These are phyloP conservation scores for Maniola jurtina DNA, from an alignment of 1,140 invertebrate species.

Conservation along the genomic window DNA sequence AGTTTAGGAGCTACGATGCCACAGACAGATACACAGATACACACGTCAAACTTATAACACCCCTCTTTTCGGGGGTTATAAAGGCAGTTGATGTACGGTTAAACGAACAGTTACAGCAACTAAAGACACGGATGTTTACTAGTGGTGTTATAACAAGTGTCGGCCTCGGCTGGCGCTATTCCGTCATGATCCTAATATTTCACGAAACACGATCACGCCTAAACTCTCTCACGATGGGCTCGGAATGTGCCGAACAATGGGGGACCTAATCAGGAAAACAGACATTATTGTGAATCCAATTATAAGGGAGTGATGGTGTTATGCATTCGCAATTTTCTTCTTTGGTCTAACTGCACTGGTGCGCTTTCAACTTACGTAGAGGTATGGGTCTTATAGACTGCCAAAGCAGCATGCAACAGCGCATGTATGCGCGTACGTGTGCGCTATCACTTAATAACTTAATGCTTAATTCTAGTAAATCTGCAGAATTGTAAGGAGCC, in stretches of 20 bases:
- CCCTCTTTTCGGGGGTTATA: no score
- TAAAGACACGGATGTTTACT: neutral
- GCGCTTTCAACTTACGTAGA: no score
- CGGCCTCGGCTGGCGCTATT: constrained; percentile 33
- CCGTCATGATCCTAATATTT: constrained; percentile 44
- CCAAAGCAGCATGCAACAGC: no score
- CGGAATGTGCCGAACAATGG: constrained; percentile 25
- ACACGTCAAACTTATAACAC: no score
- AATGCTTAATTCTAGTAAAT: no score
- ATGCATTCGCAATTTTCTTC: neutral
- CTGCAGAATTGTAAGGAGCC: no score
- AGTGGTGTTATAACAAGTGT: constrained; percentile 7
- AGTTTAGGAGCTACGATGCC: no score
- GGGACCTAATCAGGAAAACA: neutral
- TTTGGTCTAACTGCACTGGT: no score
- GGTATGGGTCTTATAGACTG: no score
- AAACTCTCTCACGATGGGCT: constrained; percentile 35
- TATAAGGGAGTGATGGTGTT: neutral
- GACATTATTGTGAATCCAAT: neutral
- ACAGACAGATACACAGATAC: no score
- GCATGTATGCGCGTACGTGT: no score
- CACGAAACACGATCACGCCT: constrained; percentile 40
- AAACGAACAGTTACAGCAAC: neutral
- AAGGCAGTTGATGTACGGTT: neutral
- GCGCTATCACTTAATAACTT: no score